Percentiles rank a stretch among this genome's conserved stretches.
These are phyloP conservation scores for Scaptodrosophila lebanonensis DNA, from an alignment of 1,140 invertebrate species.

Conservation along the genomic window DNA sequence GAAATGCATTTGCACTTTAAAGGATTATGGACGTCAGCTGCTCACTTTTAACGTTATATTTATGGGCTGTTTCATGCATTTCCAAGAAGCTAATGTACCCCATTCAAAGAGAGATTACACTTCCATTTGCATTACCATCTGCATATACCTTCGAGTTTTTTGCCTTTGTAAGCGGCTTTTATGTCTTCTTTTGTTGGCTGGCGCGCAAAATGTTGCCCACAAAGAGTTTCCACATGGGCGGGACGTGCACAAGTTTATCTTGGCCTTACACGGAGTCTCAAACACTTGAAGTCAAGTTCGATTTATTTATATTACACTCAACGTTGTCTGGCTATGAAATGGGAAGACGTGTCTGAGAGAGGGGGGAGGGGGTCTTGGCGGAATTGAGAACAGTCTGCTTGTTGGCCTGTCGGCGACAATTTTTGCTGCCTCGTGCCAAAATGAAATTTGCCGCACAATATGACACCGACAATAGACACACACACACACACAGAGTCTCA, in stretches of 20 bases:
- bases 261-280: slow-evolving; percentile 54
- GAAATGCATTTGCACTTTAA: too few relatives aligned
- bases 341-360: too few relatives aligned
- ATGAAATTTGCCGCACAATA: slow-evolving; percentile 22
- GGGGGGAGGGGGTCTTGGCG: too few relatives aligned
- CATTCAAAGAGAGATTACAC: too few relatives aligned
- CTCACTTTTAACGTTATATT: too few relatives aligned
- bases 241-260: slow-evolving; percentile 32
- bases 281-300: slow-evolving; percentile 66
- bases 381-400: background rate
- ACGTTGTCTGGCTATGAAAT: slow-evolving; percentile 47
- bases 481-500: background rate
- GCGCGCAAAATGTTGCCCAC: background rate
- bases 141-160: background rate
- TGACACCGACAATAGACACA: slow-evolving; percentile 9
- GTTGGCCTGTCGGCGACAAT: slow-evolving; percentile 55
- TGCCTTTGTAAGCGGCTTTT: slow-evolving; percentile 54
- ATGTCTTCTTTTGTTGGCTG: slow-evolving; percentile 41
- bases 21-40: too few relatives aligned
- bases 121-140: background rate
- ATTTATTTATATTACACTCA: slow-evolving; percentile 74
- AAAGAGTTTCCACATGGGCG: slow-evolving; percentile 16
- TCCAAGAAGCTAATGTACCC: too few relatives aligned
- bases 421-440: slow-evolving; percentile 39
- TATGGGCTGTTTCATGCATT: too few relatives aligned